A percentile compares a stretch with the other conserved stretches of the same genome.
Evolutionary conservation across 2,113 vertebrate species (phyloP).

Genomic region (Amazona vittata): DNA sequence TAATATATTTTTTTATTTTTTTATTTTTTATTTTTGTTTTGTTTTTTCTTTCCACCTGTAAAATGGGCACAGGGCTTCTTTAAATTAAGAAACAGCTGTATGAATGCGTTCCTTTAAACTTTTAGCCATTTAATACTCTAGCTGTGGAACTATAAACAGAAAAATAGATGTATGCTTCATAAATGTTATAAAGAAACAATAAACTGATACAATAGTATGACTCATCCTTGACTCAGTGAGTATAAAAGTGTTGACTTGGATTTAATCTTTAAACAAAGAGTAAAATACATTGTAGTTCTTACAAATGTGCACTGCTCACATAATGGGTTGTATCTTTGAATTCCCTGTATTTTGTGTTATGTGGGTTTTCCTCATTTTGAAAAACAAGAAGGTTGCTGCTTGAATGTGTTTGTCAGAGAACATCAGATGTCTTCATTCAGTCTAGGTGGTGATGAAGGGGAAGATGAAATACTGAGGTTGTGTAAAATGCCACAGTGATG

Average conservation of each 20-base stretch:
- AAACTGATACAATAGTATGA: neutral
- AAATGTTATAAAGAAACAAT: neutral
- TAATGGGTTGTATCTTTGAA: neutral
- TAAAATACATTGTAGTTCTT: neutral
- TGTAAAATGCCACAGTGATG: neutral
- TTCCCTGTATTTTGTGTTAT: neutral
- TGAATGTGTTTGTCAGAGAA: neutral
- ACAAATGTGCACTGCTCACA: neutral
- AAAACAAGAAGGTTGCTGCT: neutral
- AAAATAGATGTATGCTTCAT: neutral
- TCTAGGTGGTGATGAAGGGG: neutral
- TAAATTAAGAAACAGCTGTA: neutral
- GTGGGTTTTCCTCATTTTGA: neutral
- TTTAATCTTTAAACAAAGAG: neutral
- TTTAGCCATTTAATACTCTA: neutral
- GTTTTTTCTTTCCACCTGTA: neutral
- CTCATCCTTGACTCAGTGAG: neutral
- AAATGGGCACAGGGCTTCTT: neutral
- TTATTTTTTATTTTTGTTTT: neutral
- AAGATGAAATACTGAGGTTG: neutral
- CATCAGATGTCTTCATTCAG: neutral
- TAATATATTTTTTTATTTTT: too few species aligned
- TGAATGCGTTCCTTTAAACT: neutral
- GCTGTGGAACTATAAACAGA: neutral
- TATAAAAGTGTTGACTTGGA: neutral